Base-by-base conservation (phyloP, 2,113 vertebrate species). In the Noturus placidus region DNA sequence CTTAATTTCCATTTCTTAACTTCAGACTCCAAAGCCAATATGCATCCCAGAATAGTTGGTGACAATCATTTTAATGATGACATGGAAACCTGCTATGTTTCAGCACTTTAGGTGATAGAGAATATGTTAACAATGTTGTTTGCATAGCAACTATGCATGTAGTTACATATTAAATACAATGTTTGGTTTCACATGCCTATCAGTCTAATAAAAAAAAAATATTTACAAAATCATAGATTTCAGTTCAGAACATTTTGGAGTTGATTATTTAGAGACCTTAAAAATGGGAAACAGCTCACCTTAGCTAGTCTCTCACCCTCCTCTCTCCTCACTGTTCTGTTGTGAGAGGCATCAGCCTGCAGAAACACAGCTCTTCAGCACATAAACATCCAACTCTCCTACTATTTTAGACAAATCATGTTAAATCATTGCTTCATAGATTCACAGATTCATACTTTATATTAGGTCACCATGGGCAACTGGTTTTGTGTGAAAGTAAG, bases 221-320 rank as follows among this genome's bases (percentile, higher is more conserved):
- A 61, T 61, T 27, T 63, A 11, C 9, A 27, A n/a, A 63, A 63
- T 63, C 25, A n/a, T 61, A 61, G 59, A 61, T 22, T 5, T 38
- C 33, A 38, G 19, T 11, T 33, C 0, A 65, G 15, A 33, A 10
- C 54, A 50, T 30, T 70, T 70, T 52, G n/a, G 25, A 20, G 2
- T n/a, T 35, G 17, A 70, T 74, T 35, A 22, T 74, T 74, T 74
- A 38, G 20, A 74, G 8, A 22, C 35, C 72, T 46, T 76, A 14
- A 33, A 38, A 63, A 33, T 35, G 15, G 33, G 35, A 54, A 70
- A 35, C 5, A 70, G 14, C 84, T 86, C 38, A 99, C 98, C 97
- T 97, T 99, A 65, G 97, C 98, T 91, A 99, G 91, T 89, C 96
- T 97, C 94, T 99, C 98, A 3, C 97, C 97, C 1, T 99, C 97